These are phyloP conservation scores for Acipenser ruthenus DNA, from an alignment of 2,797 vertebrate species.

Conservation along the genomic window DNA sequence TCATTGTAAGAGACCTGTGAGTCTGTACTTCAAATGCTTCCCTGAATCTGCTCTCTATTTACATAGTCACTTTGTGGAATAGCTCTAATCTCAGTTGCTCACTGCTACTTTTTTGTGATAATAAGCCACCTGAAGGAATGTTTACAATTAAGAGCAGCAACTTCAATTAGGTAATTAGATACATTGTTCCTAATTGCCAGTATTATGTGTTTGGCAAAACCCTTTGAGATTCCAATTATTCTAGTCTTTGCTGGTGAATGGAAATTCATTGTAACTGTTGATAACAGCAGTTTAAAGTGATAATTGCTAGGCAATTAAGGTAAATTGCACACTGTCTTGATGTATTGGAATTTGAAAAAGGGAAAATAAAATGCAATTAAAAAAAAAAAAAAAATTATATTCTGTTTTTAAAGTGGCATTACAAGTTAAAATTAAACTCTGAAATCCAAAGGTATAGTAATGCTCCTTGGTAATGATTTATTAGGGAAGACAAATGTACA, in stretches of 20 bases:
- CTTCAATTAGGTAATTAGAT: slow-evolving; percentile 44
- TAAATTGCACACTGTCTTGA: slow-evolving; percentile 42
- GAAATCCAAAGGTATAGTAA: no score
- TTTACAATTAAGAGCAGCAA: slow-evolving; percentile 50
- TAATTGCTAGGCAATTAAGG: slow-evolving; percentile 49
- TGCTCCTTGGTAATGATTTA: no score
- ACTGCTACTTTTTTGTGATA: no score
- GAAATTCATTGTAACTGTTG: slow-evolving; percentile 42
- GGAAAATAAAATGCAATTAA: slow-evolving; percentile 13
- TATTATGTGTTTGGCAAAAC: slow-evolving; percentile 46
- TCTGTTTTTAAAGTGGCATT: no score
- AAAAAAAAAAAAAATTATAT: neutral
- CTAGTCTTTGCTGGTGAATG: slow-evolving; percentile 32
- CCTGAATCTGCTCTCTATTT: no score
- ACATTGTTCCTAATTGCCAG: slow-evolving; percentile 49
- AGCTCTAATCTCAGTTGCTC: no score
- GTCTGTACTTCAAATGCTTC: no score
- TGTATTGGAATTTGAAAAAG: slow-evolving; percentile 29
- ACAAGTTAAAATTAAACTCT: no score
- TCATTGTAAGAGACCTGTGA: no score
- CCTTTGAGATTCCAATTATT: neutral
- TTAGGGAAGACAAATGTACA: no score
- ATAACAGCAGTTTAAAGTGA: slow-evolving; percentile 38
- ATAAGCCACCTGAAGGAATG: slow-evolving; percentile 32
- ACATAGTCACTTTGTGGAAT: no score